These are phyloP conservation scores for Epinotia bilunana DNA, from an alignment of 2,888 invertebrate genomes.

Conservation along the genomic window DNA sequence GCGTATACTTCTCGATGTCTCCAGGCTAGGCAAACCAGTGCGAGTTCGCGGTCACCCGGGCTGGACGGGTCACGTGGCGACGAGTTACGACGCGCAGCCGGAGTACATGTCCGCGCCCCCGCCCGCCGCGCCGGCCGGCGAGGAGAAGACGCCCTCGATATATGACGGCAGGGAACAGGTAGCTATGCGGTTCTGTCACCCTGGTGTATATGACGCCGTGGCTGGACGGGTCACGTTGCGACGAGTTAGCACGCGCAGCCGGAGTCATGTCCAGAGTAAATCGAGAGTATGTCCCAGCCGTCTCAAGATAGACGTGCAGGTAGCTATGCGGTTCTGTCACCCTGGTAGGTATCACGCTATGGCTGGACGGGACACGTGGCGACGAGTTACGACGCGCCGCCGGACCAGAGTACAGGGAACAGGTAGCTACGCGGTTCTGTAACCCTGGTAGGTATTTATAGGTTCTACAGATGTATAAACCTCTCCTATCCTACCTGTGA, in stretches of 20 bases:
- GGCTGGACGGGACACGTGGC: constrained; percentile 98
- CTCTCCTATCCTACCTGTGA: no score
- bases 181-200: background rate
- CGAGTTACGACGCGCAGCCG: constrained; percentile 89
- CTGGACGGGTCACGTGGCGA: constrained; percentile 96
- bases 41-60: constrained; percentile 94
- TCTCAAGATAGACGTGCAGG: no score
- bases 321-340: constrained; percentile 43
- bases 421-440: constrained; percentile 62
- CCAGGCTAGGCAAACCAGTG: constrained; percentile 95
- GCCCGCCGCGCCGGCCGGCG: constrained; percentile 52
- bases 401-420: constrained; percentile 77
- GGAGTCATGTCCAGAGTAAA: no score
- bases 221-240: no score
- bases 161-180: constrained; percentile 93
- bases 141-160: constrained; percentile 86
- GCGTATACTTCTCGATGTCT: no score
- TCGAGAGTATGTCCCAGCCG: no score
- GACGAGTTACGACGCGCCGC: no score
- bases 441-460: no score
- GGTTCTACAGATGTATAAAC: no score
- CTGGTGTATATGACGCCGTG: no score
- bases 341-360: no score
- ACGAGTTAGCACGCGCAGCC: no score
- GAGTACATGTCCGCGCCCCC: constrained; percentile 45